Evolutionary conservation across 2,888 invertebrate genomes (phyloP), one percentile per base, ranked within the genome.

Genomic region (Teleogryllus oceanicus): DNA sequence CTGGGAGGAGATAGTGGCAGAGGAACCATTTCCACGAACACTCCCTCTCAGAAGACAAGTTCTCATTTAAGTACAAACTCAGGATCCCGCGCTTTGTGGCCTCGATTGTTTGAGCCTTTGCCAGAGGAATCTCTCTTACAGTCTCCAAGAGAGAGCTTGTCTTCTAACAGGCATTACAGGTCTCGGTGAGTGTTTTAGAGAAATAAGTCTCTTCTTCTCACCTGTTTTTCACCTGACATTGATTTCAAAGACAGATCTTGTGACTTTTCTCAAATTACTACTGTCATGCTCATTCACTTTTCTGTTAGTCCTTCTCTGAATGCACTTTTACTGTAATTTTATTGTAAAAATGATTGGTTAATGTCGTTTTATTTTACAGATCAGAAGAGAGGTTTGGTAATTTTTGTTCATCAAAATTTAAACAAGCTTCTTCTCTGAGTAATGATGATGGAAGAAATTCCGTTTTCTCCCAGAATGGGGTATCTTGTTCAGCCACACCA

Each of bases 1-100:
- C 16, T 21, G 13, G 76, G 37, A 13, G 37, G 76, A 21, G 86
- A 86, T 81, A 86, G 86, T 83, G 86, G 85, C 49, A 82, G 85
- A 82, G 84, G 85, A 75, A 85, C 85, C 18, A 84, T 84, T 83
- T 82, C 83, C 20, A 83, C 83, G 13, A 82, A 83, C 11, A 78
- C 79, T 18, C 80, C 78, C 49, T 82, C 80, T n/a, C 79, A 80
- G 20, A 77, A 80, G 78, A 82, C 81, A 37, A 75, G 62, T 62
- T 62, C 62, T 13, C 62, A 62, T 62, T 62, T 62, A n/a, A 62
- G 62, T 62, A n/a, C n/a, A 18, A 62, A 62, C n/a, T 62, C 62
- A 62, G 62, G 13, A 18, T 62, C 62, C n/a, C 62, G 62, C 4
- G 37, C 8, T 37, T 8, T 37, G 37, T 62, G 62, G 62, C 62